Evolutionary conservation across 2,797 vertebrate genomes (phyloP), one percentile per base, ranked within the genome.

Genomic region (Enteromius paludinosus): DNA sequence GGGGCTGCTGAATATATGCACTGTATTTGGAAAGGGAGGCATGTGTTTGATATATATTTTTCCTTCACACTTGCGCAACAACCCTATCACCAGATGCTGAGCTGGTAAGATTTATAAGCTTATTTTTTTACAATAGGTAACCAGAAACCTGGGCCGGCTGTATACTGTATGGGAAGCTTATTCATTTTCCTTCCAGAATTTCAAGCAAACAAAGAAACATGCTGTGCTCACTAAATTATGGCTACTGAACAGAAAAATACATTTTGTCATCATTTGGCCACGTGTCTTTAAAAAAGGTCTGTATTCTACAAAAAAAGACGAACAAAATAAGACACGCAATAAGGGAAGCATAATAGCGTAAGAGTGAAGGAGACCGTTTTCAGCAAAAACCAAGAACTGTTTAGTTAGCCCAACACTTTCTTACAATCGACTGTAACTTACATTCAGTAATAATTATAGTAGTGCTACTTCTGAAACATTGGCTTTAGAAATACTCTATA

Each of bases 71-170:
- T 41, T 41, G 35, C 12, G 54, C 47, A 68, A 25, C 33, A 68
- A 68, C 38, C 10, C n/a, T 79, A n/a, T 62, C 28, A 28, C 35
- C 49, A 79, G 23, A 56, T 79, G 78, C 65, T 79, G 78, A 79
- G 64, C 30, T 68, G 30, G 47, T 54, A 38, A 54, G 30, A 68
- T 78, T 47, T 68, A 38, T 14, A 78, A 41, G 76, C 18, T 66
- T 66, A 1, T 2, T 65, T 20, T 20, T 62, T 47, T 54, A 78
- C 15, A 9, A 68, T 47, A 68, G 62, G n/a, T 79, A 68, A 79
- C 43, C 23, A 79, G 65, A 56, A 56, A 56, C 65, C 49, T 18
- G 62, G 33, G 18, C 18, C 17, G 35, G 8, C 71, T 73, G 70
- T 72, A 72, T 33, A 33, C 47, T n/a, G 47, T 79, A 41, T 43